Conservation (phyloP, 2,888 invertebrate species). For the Platycnemis pennipes region DNA sequence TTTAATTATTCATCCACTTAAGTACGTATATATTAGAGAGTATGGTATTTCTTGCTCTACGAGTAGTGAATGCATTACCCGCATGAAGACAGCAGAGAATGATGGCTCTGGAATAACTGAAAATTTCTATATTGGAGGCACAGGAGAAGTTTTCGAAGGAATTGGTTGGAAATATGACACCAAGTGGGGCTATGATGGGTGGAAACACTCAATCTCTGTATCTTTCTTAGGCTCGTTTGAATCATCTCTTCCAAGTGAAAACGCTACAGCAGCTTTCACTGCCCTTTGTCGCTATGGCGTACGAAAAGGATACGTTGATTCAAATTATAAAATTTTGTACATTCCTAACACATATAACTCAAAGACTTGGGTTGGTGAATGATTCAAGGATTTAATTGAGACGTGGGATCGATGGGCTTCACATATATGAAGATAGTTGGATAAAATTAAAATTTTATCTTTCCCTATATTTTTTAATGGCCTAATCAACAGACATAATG, state of each 20-base stretch:
- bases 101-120: neutral
- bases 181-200: neutral
- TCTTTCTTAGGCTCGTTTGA: neutral
- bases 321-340: neutral
- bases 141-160: neutral
- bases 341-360: neutral
- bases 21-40: neutral
- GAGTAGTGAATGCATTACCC: neutral
- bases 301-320: neutral
- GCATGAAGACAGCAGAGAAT: neutral
- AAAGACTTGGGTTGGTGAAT: no score
- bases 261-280: neutral
- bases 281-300: neutral
- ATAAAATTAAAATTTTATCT: no score
- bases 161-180: neutral
- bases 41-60: neutral
- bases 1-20: neutral
- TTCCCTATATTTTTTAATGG: no score
- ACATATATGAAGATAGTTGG: neutral
- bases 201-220: neutral
- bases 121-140: neutral
- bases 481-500: no score
- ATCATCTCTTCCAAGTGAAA: neutral
- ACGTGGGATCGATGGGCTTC: neutral
- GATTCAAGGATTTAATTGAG: neutral